These are phyloP conservation scores for Craniophora ligustri DNA, from an alignment of 2,888 invertebrate genomes.

Conservation along the genomic window DNA sequence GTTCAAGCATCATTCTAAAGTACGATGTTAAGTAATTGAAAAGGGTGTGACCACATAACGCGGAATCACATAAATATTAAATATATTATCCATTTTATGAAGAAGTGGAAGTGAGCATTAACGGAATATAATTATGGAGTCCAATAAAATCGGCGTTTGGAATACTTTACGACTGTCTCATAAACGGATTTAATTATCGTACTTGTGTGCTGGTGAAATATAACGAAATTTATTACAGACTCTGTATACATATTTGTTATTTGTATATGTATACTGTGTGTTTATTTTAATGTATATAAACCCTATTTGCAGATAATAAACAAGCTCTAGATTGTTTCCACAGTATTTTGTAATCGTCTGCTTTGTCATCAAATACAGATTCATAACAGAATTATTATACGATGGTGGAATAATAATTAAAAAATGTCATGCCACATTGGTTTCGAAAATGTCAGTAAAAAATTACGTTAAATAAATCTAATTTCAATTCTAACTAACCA, in stretches of 20 bases:
- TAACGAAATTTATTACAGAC: conserved; percentile 41
- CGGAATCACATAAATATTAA: conserved; percentile 28
- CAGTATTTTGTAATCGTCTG: neutral
- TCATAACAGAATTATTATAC: too few relatives aligned
- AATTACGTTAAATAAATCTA: too few relatives aligned
- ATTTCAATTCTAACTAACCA: too few relatives aligned
- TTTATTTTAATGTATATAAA: conserved; percentile 24
- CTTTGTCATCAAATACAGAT: neutral
- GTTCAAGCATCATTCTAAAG: neutral
- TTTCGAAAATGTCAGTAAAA: too few relatives aligned
- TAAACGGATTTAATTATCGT: conserved; percentile 55
- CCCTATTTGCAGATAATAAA: conserved; percentile 13
- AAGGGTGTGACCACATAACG: neutral
- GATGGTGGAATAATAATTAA: too few relatives aligned
- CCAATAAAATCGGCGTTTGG: conserved; percentile 50
- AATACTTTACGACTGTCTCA: conserved; percentile 51
- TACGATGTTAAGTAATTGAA: neutral
- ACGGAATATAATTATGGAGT: conserved; percentile 53
- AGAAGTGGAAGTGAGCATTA: conserved; percentile 43
- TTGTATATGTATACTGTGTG: conserved; percentile 30
- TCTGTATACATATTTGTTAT: conserved; percentile 39
- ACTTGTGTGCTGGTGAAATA: conserved; percentile 40
- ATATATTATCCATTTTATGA: conserved; percentile 40
- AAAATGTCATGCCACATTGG: too few relatives aligned
- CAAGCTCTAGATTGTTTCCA: conserved; percentile 16